A percentile compares a stretch with the other conserved stretches of the same genome.
phyloP scores from a whole-genome alignment of 2,888 invertebrate genomes.

The Spilarctia lutea region DNA sequence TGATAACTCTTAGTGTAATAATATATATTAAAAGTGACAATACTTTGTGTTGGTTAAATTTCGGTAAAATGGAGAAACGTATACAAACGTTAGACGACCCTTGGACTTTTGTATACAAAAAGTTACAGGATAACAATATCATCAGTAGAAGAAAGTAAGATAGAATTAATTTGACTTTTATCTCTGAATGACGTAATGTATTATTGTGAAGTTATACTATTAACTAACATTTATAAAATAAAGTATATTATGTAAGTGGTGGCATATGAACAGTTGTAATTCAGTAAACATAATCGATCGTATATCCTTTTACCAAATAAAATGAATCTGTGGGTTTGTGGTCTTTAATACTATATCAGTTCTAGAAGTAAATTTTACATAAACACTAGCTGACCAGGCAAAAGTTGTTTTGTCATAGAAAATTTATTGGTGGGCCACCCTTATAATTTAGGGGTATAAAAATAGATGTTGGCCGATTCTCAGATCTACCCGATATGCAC shows the following conservation, averaged over 20 bases:
- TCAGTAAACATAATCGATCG: background rate
- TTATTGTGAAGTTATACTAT: background rate
- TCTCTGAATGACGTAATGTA: background rate
- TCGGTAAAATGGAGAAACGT: slow-evolving; percentile 60
- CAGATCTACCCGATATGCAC: no score
- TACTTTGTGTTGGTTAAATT: background rate
- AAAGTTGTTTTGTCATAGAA: no score
- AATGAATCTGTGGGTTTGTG: background rate
- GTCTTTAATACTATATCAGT: background rate
- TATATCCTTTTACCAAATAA: background rate
- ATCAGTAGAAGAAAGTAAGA: slow-evolving; percentile 76
- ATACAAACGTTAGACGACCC: slow-evolving; percentile 65
- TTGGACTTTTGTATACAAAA: slow-evolving; percentile 77
- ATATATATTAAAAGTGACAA: slow-evolving; percentile 1
- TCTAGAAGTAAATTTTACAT: background rate
- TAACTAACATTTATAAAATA: background rate
- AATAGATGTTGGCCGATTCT: no score
- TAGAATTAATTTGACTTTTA: background rate
- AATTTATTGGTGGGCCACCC: no score
- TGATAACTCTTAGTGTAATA: background rate
- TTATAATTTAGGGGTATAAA: no score
- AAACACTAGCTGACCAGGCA: no score
- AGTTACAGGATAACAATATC: slow-evolving; percentile 76
- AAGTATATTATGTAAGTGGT: background rate
- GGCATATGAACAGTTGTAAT: background rate